A percentile compares a stretch with the other conserved stretches of the same genome.
These are phyloP conservation scores for Mallotus villosus DNA, from an alignment of 2,797 vertebrate genomes.

Conservation along the genomic window DNA sequence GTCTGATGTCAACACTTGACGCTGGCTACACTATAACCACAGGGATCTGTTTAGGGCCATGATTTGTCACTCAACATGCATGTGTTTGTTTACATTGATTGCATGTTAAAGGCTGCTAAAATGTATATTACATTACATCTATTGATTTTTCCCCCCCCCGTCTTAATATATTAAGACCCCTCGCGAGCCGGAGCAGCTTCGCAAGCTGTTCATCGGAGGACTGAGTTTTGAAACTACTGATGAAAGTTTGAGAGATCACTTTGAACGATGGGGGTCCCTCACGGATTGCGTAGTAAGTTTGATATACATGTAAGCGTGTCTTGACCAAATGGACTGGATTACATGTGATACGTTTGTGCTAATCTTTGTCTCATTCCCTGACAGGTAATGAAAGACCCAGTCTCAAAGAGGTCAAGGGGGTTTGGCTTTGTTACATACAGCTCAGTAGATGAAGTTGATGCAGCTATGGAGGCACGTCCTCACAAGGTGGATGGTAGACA, in stretches of 20 bases:
- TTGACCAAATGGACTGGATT: constrained; percentile 3
- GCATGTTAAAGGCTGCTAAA: too few relatives aligned
- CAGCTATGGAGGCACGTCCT: constrained; percentile 88
- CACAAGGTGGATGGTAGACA: constrained; percentile 95
- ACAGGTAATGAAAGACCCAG: constrained; percentile 93
- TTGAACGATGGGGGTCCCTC: constrained; percentile 93
- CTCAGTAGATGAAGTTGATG: constrained; percentile 88
- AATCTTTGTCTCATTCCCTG: neutral
- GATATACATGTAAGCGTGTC: neutral
- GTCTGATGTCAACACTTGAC: too few relatives aligned
- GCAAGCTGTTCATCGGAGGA: constrained; percentile 95
- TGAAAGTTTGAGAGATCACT: constrained; percentile 89
- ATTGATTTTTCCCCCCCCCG: neutral
- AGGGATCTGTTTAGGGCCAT: too few relatives aligned
- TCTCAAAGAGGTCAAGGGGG: constrained; percentile 88
- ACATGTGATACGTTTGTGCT: neutral
- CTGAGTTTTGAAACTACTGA: constrained; percentile 96
- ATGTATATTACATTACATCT: too few relatives aligned
- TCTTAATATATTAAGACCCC: constrained; percentile 70
- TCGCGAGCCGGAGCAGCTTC: constrained; percentile 93
- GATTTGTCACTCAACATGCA: too few relatives aligned
- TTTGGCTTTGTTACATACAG: constrained; percentile 95
- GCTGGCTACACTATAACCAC: too few relatives aligned
- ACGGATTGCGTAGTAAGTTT: constrained; percentile 92
- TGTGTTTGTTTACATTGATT: too few relatives aligned